Evolutionary conservation across 2,888 invertebrate species (phyloP), one percentile per base, ranked within the genome.

Genomic region (Neoascia interrupta): DNA sequence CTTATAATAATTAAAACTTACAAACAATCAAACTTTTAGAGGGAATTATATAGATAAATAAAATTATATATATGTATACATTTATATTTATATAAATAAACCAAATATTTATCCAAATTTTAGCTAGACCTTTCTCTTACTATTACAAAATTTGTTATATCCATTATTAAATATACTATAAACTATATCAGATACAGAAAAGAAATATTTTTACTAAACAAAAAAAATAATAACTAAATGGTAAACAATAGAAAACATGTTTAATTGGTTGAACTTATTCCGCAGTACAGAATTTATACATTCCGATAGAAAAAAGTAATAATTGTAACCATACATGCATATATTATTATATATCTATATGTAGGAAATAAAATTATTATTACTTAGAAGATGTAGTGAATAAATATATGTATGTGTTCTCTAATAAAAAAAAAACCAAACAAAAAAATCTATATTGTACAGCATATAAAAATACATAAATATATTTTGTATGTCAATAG

Each of bases 1-100:
- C 39, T 56, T 5, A 34, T 18, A 36, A 28, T 43, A 58, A 31
- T 49, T 72, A 53, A 73, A 5, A 80, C 73, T 53, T 61, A 80
- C 73, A 75, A 68, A 75, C 75, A 80, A 80, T 80, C 80, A 80
- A 80, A 80, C 74, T 80, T 80, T 80, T 80, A 74, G 68, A 74
- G 68, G 80, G 74, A 80, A 80, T 80, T 80, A 79, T 79, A 80
- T 80, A 80, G 73, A 80, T 74, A 69, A 63, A 80, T 51, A 61
- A 74, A 74, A 68, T 69, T 80, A 79, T 73, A 68, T 79, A 60
- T 74, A 60, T 63, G 54, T 74, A 58, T 51, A 74, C 54, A 56
- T 69, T 45, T 74, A 69, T 69, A 51, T 74, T 56, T 80, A 74
- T 66, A 64, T 79, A n/a, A n/a, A 74, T 80, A 80, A 74, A 80